Base-by-base conservation (phyloP, 1,140 invertebrate species). In the Magallana ariakensis region DNA sequence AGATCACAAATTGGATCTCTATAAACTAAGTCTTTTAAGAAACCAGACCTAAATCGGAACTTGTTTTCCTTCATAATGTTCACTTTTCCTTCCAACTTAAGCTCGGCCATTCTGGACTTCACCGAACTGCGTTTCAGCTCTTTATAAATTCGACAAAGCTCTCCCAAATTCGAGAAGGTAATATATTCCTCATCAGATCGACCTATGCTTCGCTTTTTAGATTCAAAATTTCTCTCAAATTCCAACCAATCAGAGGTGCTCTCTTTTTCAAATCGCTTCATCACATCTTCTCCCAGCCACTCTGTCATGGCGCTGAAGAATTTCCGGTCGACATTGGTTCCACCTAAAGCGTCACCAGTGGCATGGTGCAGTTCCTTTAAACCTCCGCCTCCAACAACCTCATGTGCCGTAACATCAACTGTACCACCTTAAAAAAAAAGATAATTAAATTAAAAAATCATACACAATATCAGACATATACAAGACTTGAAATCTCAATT, bases 361-460 rank as follows among this genome's bases (percentile, higher is more conserved):
- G 96, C 96, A 90, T 95, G 96, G 90, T 96, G 94, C n/a, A 96
- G 92, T 91, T 96, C 96, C 89, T 95, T 94, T 1, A 96, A 90
- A 19, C 89, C 92, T 4, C 95, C 94, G n/a, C 90, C 90, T 19
- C 92, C 89, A 33, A 94, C 93, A 70, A 96, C 92, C 90, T 96
- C 95, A 92, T 96, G 96, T 15, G 96, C 95, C 1, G 96, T 96
- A 70, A 96, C 96, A 89, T 96, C 96, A 0, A 96, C 95, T 19
- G 96, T 96, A 6, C 96, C 96, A 26, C 96, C 96, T 86, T 13
- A 15, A 70, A 66, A 55, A 16, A 54, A 81, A 22, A 46, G 33
- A 46, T 46, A 46, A 46, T 46, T 46, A n/a, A n/a, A 46, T 46
- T 46, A 4, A 4, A 4, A 46, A 46, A 46, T 46, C 33, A 46